Evolutionary conservation across 1,140 invertebrate genomes (phyloP).

Genomic region (Leptinotarsa defecta): DNA sequence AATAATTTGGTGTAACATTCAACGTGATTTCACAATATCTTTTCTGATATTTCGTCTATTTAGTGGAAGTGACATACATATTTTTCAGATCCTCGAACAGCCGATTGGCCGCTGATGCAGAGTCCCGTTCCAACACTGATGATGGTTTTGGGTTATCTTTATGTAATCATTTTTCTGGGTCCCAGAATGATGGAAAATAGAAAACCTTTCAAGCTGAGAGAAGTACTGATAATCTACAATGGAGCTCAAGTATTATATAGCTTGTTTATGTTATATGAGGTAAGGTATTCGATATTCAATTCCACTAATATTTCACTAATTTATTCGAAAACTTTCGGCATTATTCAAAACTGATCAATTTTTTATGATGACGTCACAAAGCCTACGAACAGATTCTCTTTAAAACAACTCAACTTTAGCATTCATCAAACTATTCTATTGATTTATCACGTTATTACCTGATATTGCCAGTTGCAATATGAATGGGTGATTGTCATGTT

Average conservation of each 20-base stretch:
- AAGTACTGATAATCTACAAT: conserved; percentile 85
- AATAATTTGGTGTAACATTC: no score
- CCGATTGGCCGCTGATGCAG: conserved; percentile 89
- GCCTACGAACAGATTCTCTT: no score
- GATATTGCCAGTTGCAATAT: no score
- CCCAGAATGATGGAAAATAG: conserved; percentile 86
- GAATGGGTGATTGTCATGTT: no score
- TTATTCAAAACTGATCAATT: not conserved
- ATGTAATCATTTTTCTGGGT: conserved; percentile 78
- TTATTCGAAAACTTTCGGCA: not conserved
- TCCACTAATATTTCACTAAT: not conserved
- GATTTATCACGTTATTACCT: no score
- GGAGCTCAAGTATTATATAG: conserved; percentile 86
- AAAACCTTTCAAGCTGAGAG: conserved; percentile 83
- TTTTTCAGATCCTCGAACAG: conserved; percentile 80
- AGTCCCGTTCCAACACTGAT: conserved; percentile 83
- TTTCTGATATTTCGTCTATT: no score
- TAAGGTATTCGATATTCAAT: conserved; percentile 55
- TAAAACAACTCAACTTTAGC: no score
- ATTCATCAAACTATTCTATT: no score
- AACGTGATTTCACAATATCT: no score
- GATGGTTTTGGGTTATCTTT: conserved; percentile 81
- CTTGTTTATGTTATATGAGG: conserved; percentile 87
- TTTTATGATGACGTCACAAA: not conserved
- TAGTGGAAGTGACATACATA: no score